phyloP scores from a whole-genome alignment of 2,113 vertebrate species.

The Geococcyx californianus region DNA sequence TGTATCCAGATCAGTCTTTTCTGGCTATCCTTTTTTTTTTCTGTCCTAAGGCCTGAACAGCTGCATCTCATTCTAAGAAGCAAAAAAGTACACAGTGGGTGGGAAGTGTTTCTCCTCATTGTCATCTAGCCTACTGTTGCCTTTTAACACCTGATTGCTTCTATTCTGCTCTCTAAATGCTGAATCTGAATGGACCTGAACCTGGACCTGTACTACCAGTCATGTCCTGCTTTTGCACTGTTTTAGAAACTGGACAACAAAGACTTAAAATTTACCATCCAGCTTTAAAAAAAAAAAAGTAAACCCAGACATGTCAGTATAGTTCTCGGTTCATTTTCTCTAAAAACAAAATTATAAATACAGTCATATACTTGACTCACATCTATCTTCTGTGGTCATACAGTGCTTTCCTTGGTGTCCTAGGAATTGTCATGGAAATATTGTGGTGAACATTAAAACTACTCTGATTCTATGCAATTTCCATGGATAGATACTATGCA shows the following conservation, averaged over 20 bases:
- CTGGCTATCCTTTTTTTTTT: background rate
- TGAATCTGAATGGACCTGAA: background rate
- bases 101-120: background rate
- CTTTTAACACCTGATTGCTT: constrained; percentile 20
- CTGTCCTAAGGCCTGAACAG: constrained; percentile 5
- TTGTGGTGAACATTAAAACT: background rate
- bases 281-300: background rate
- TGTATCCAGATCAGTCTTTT: constrained; percentile 17
- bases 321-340: background rate
- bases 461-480: background rate
- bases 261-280: background rate
- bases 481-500: background rate
- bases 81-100: background rate
- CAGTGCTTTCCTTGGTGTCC: background rate
- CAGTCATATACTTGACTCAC: background rate
- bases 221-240: background rate
- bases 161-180: background rate
- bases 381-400: background rate
- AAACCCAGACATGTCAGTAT: background rate
- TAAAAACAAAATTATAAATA: background rate
- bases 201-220: background rate
- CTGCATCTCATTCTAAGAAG: constrained; percentile 33
- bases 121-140: constrained; percentile 7
- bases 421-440: background rate
- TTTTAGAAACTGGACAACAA: background rate